Conservation (phyloP, 1,140 invertebrate species). For the Drosophila ambigua region DNA sequence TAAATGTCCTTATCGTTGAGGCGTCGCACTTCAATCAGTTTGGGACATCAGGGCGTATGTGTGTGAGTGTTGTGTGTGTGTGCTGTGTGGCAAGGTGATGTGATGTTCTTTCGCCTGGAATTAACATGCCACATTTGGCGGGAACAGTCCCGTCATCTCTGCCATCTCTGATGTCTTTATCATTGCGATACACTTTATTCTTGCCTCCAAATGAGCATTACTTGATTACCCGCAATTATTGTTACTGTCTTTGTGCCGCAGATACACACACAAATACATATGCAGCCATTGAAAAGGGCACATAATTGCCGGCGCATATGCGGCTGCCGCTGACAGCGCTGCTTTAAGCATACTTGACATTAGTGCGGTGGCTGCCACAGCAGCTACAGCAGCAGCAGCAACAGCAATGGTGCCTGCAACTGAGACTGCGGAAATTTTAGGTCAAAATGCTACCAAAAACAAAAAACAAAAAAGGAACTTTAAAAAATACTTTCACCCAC, state of each 20-base stretch:
- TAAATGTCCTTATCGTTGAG: conserved; percentile 69
- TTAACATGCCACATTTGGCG: conserved; percentile 80
- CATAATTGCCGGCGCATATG: conserved; percentile 70
- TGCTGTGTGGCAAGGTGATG: conserved; percentile 23
- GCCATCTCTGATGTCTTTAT: conserved; percentile 54
- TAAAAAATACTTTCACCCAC: conserved; percentile 42
- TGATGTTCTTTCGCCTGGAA: conserved; percentile 67
- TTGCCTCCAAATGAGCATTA: conserved; percentile 76
- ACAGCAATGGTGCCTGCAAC: conserved; percentile 1
- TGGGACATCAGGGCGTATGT: neutral
- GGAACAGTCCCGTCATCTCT: too few species aligned
- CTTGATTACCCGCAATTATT: conserved; percentile 78
- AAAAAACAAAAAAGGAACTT: conserved; percentile 50
- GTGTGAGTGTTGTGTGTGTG: too few species aligned
- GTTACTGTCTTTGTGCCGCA: conserved; percentile 54
- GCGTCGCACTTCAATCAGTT: conserved; percentile 73
- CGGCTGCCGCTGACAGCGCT: conserved; percentile 25
- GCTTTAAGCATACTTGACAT: conserved; percentile 72
- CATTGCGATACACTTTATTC: conserved; percentile 51
- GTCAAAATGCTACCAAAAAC: conserved; percentile 66
- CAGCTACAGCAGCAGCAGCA: conserved; percentile 4
- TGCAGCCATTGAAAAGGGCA: conserved; percentile 23
- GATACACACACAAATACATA: conserved; percentile 20
- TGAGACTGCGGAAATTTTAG: conserved; percentile 61
- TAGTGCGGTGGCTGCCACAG: conserved; percentile 39